These are phyloP conservation scores for Borostomias antarcticus DNA, from an alignment of 2,797 vertebrate species.

Conservation along the genomic window DNA sequence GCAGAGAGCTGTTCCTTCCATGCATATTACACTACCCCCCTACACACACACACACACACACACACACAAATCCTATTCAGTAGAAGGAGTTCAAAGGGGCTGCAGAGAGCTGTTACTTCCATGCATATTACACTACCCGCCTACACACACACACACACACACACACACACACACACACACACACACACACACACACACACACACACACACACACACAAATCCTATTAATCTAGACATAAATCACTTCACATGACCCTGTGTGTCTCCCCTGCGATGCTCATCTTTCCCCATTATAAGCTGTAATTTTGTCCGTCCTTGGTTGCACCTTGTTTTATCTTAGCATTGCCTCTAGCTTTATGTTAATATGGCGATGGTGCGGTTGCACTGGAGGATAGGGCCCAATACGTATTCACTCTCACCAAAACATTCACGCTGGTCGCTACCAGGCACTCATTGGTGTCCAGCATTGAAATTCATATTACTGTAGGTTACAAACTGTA, in stretches of 20 bases:
- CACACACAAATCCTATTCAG: background rate
- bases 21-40: background rate
- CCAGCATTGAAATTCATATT: background rate
- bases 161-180: no score
- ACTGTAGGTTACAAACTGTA: background rate
- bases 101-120: background rate
- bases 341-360: background rate
- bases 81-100: background rate
- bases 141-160: no score
- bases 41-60: no score
- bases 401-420: background rate
- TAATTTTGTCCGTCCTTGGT: background rate
- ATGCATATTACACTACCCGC: background rate
- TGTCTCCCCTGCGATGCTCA: background rate
- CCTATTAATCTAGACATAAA: conserved; percentile 36
- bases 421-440: background rate
- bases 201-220: conserved; percentile 14
- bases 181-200: background rate
- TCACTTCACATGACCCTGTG: background rate
- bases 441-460: background rate
- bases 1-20: background rate
- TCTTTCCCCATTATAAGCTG: background rate
- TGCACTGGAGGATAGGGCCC: background rate
- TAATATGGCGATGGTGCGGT: background rate
- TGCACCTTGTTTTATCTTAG: background rate